These are phyloP conservation scores for Trichomycterus rosablanca DNA, from an alignment of 2,113 vertebrate species.

Conservation along the genomic window DNA sequence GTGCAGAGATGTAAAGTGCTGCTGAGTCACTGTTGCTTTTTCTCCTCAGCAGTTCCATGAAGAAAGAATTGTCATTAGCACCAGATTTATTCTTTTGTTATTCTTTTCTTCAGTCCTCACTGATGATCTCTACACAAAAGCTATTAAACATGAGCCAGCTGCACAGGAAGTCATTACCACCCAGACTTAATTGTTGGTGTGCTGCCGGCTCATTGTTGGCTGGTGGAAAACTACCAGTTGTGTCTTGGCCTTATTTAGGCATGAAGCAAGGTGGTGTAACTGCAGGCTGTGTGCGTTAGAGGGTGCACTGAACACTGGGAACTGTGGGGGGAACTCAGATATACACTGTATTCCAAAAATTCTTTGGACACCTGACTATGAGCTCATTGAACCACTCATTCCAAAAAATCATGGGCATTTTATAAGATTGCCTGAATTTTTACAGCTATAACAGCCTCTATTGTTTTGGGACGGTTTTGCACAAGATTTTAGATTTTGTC, in stretches of 20 bases:
- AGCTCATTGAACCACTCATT: no score
- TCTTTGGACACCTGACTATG: no score
- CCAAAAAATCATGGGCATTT: no score
- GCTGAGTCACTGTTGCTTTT: constrained; percentile 4
- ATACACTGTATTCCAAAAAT: no score
- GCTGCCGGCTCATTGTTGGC: constrained; percentile 5
- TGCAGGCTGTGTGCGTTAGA: neutral
- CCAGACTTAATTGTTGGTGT: constrained; percentile 5
- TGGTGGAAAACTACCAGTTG: neutral
- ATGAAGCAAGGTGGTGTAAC: neutral
- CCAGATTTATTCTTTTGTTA: constrained; percentile 5
- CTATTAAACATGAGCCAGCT: constrained; percentile 27
- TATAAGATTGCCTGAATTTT: no score
- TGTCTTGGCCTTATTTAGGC: constrained; percentile 12
- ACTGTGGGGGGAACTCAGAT: no score
- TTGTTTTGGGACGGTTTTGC: no score
- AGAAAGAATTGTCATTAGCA: neutral
- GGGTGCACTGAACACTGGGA: no score
- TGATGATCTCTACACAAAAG: neutral
- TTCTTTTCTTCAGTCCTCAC: neutral
- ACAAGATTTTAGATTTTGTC: no score
- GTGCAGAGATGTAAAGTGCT: no score
- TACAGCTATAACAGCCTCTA: no score
- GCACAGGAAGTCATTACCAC: constrained; percentile 18
- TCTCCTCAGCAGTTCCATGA: neutral